These are phyloP conservation scores for Calephelis nemesis DNA, from an alignment of 1,140 invertebrate genomes.

Conservation along the genomic window DNA sequence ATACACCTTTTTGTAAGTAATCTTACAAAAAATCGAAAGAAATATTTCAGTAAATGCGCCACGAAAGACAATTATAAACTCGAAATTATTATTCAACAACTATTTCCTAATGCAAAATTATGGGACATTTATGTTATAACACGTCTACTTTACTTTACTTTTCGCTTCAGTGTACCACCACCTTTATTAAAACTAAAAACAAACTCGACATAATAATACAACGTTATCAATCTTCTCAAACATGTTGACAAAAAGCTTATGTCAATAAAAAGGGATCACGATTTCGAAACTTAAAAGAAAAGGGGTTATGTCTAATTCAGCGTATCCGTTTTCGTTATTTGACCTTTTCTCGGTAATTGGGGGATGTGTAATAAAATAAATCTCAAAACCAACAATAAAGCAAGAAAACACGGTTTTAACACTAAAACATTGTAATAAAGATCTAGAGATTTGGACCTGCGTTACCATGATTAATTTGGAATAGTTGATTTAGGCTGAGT, in stretches of 20 bases:
- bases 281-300: not conserved
- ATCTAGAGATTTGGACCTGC: slow-evolving; percentile 16
- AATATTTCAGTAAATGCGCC: too few species aligned
- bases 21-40: too few species aligned
- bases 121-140: too few species aligned
- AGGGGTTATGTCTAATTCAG: not conserved
- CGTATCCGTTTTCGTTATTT: not conserved
- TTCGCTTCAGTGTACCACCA: not conserved
- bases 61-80: too few species aligned
- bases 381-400: slow-evolving; percentile 33
- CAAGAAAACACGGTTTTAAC: slow-evolving; percentile 27
- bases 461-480: not conserved
- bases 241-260: slow-evolving; percentile 5
- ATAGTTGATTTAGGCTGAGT: not conserved
- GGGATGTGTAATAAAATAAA: slow-evolving; percentile 41
- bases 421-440: slow-evolving; percentile 46
- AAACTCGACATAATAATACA: slow-evolving; percentile 6
- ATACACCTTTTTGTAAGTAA: too few species aligned
- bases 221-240: slow-evolving; percentile 6
- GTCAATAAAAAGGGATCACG: not conserved
- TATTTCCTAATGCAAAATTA: too few species aligned
- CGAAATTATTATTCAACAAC: too few species aligned
- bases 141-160: too few species aligned
- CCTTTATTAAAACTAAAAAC: slow-evolving; percentile 1
- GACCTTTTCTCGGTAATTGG: not conserved